These are phyloP conservation scores for Petrophora chlorosata DNA, from an alignment of 2,888 invertebrate genomes.

Conservation along the genomic window DNA sequence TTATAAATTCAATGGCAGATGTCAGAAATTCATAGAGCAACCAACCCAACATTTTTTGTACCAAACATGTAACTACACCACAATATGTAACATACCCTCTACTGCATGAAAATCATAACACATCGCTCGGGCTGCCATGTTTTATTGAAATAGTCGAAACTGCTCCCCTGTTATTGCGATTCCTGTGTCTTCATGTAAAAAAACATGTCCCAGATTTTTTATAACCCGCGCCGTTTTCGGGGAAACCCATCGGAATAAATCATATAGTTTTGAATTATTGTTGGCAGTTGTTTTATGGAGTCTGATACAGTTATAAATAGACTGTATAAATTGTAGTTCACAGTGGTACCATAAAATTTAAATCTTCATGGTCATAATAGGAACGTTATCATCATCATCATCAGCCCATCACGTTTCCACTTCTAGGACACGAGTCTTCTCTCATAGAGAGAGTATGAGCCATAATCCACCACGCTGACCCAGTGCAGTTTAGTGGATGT, in stretches of 20 bases:
- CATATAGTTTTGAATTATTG: slow-evolving; percentile 25
- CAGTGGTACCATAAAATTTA: neutral
- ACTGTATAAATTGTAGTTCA: neutral
- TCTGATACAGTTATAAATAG: slow-evolving; percentile 10
- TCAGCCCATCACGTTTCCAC: too few species aligned
- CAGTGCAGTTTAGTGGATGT: too few species aligned
- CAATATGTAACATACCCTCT: slow-evolving; percentile 9
- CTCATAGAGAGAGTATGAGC: too few species aligned
- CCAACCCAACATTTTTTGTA: neutral
- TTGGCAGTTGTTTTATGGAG: slow-evolving; percentile 19
- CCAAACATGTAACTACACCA: slow-evolving; percentile 3
- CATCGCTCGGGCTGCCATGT: slow-evolving; percentile 26
- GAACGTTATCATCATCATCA: too few species aligned
- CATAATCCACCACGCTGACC: too few species aligned
- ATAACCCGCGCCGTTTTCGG: slow-evolving; percentile 13
- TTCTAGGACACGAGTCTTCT: too few species aligned
- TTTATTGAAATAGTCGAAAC: slow-evolving; percentile 35
- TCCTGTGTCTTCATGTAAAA: slow-evolving; percentile 21
- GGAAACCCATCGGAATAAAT: slow-evolving; percentile 23
- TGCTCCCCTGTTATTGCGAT: slow-evolving; percentile 18
- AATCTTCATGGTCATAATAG: too few species aligned
- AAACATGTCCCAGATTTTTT: slow-evolving; percentile 20
- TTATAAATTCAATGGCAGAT: too few species aligned
- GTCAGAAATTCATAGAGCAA: too few species aligned
- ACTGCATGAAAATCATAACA: slow-evolving; percentile 25